phyloP scores from a whole-genome alignment of 2,113 vertebrate species.

The Procavia capensis region DNA sequence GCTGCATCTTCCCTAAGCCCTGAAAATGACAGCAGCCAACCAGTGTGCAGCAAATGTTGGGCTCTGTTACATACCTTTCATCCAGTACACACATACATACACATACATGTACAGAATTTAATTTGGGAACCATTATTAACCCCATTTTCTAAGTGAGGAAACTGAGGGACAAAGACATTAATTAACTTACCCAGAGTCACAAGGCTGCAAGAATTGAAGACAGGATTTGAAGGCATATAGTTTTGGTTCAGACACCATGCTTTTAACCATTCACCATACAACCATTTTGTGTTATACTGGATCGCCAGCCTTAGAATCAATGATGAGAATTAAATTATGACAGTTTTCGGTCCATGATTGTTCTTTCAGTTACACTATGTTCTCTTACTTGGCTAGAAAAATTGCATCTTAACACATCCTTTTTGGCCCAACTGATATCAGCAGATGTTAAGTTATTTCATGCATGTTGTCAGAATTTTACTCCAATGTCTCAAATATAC shows the following conservation, averaged over 20 bases:
- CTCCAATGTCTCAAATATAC: too few relatives aligned
- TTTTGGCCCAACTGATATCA: neutral
- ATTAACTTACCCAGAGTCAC: too few relatives aligned
- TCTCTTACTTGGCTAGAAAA: constrained; percentile 3
- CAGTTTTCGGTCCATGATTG: neutral
- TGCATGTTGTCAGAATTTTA: neutral
- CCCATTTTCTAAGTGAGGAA: too few relatives aligned
- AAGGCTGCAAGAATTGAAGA: too few relatives aligned
- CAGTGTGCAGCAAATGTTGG: neutral
- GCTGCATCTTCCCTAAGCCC: neutral
- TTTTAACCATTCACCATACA: neutral
- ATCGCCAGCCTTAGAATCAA: neutral
- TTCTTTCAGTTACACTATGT: neutral
- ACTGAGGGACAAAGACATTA: too few relatives aligned
- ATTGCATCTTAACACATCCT: neutral
- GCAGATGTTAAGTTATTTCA: neutral
- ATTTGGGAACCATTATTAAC: neutral
- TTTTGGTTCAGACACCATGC: neutral
- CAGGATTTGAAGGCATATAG: neutral
- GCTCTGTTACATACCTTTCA: neutral
- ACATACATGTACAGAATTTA: neutral
- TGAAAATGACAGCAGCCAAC: neutral
- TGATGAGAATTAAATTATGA: neutral
- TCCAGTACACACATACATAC: neutral
- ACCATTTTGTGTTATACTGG: neutral